Conservation (phyloP, 2,113 vertebrate species). For the Tupaia tana region DNA sequence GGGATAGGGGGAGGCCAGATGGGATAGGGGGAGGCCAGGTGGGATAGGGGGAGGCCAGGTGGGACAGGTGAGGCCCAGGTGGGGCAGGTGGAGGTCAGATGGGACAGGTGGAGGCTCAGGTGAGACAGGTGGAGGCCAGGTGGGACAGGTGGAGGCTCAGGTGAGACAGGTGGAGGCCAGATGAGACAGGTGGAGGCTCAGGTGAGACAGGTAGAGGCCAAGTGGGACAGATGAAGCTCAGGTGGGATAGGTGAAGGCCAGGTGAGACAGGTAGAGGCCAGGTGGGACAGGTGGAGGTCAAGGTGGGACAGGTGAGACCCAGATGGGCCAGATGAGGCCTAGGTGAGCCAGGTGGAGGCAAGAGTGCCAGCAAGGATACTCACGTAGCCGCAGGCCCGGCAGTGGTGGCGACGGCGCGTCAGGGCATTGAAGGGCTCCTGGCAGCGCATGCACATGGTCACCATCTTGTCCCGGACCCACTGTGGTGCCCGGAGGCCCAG, state of each 20-base stretch:
- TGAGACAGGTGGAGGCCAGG: background rate
- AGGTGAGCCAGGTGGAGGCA: too few relatives aligned
- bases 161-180: too few relatives aligned
- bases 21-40: background rate
- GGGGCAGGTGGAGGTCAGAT: too few relatives aligned
- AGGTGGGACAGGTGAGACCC: background rate
- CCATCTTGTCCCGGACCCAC: conserved; percentile 89
- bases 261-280: background rate
- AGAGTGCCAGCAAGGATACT: background rate
- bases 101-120: background rate
- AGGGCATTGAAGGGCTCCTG: conserved; percentile 87
- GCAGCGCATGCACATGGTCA: conserved; percentile 91
- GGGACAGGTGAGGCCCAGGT: background rate
- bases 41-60: background rate
- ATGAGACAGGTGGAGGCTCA: fast-evolving
- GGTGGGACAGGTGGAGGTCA: background rate
- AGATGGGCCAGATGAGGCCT: too few relatives aligned
- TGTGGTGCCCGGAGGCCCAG: conserved; percentile 87
- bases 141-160: fast-evolving
- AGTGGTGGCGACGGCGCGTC: conserved; percentile 87
- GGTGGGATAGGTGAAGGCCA: background rate
- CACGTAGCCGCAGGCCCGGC: conserved; percentile 88
- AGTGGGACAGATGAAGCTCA: background rate
- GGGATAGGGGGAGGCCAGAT: background rate
- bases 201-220: background rate